A percentile compares a stretch with the other conserved stretches of the same genome.
phyloP scores from a whole-genome alignment of 2,888 invertebrate species.

The Choreutis nemorana region DNA sequence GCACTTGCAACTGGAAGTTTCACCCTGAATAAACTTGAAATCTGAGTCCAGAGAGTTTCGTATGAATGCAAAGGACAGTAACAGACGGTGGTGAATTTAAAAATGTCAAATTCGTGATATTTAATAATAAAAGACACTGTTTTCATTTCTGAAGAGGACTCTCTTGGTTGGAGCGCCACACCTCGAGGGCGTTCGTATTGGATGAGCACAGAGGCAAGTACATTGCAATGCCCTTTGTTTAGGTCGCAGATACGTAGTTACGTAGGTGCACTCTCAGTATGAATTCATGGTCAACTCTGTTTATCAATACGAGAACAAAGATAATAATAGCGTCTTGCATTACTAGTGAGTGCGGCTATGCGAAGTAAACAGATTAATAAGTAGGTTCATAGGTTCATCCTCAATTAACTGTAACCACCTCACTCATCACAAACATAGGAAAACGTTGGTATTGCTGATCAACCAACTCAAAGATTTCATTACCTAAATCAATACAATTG shows the following conservation, averaged over 20 bases:
- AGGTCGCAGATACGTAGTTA: background rate
- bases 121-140: constrained; percentile 26
- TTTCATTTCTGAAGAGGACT: constrained; percentile 21
- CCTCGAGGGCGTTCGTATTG: constrained; percentile 51
- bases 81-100: constrained; percentile 42
- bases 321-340: no score
- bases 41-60: no score
- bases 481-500: no score
- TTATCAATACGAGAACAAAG: constrained; percentile 16
- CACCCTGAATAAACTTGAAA: no score
- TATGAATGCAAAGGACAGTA: constrained; percentile 47
- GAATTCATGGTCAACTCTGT: constrained; percentile 35
- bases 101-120: constrained; percentile 48
- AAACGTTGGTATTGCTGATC: no score
- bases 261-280: background rate
- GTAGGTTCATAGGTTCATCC: no score
- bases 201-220: constrained; percentile 64
- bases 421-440: no score
- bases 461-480: no score
- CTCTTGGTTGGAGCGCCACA: constrained; percentile 43
- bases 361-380: no score
- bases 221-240: constrained; percentile 28
- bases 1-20: constrained; percentile 29
- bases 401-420: no score
- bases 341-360: no score